Percentiles rank a stretch among this genome's conserved stretches.
Conservation (phyloP, 1,140 invertebrate species). For the Scaptomyza hsui region DNA sequence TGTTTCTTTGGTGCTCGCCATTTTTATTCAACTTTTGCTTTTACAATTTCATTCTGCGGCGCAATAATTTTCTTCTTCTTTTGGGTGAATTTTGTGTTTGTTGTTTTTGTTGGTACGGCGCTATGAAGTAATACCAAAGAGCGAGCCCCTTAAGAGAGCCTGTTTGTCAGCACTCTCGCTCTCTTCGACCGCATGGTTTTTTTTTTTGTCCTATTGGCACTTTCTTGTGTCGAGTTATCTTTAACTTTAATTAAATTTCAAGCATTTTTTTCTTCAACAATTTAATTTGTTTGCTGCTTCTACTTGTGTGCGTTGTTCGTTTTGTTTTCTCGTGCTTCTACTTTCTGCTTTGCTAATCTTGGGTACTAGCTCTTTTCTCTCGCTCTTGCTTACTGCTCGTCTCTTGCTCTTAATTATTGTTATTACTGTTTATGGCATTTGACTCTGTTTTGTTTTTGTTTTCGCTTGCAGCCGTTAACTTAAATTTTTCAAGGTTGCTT, state of each 20-base stretch:
- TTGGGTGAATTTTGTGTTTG: slow-evolving; percentile 29
- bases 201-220: slow-evolving; percentile 14
- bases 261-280: slow-evolving; percentile 16
- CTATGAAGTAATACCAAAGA: slow-evolving; percentile 69
- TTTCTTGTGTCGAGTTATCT: slow-evolving; percentile 8
- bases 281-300: slow-evolving; percentile 20
- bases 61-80: slow-evolving; percentile 81
- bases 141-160: slow-evolving; percentile 12
- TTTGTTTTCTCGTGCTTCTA: slow-evolving; percentile 2
- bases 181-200: slow-evolving; percentile 24
- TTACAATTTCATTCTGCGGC: slow-evolving; percentile 78
- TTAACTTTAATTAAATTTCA: slow-evolving; percentile 35
- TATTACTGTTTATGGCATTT: slow-evolving; percentile 57
- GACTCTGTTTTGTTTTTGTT: slow-evolving; percentile 25
- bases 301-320: background rate
- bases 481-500: slow-evolving; percentile 54
- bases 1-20: slow-evolving; percentile 50
- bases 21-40: slow-evolving; percentile 74
- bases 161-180: background rate
- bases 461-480: slow-evolving; percentile 9
- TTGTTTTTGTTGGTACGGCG: slow-evolving; percentile 43
- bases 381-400: slow-evolving; percentile 6
- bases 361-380: background rate
- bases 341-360: slow-evolving; percentile 3
- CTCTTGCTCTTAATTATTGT: slow-evolving; percentile 32